Conservation (phyloP, 64 coral and sea anemone genomes). For the Actinia equina region DNA sequence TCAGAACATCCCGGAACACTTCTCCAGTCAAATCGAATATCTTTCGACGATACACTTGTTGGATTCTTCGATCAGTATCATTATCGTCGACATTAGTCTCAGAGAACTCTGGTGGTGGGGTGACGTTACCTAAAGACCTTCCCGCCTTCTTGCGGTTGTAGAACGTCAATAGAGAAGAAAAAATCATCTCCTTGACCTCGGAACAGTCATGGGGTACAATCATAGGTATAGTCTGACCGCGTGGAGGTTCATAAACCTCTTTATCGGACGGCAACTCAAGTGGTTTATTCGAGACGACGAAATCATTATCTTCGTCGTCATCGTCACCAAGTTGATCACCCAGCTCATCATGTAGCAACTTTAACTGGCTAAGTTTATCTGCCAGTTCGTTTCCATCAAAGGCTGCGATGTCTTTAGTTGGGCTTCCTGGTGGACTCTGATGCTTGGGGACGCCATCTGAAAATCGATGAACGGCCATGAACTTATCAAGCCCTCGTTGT, state of each 20-base stretch:
- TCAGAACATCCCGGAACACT: conserved; percentile 69
- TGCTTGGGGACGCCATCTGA: conserved; percentile 56
- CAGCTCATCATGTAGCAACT: conserved; percentile 55
- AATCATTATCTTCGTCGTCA: conserved; percentile 47
- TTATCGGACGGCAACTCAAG: conserved; percentile 59
- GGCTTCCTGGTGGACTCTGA: conserved; percentile 72
- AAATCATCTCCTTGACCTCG: conserved; percentile 60
- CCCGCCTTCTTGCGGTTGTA: conserved; percentile 59
- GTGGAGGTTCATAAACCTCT: conserved; percentile 52
- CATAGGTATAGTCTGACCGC: conserved; percentile 66
- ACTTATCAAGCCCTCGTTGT: conserved; percentile 49
- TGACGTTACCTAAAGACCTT: conserved; percentile 30
- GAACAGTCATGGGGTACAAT: conserved; percentile 69
- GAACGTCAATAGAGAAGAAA: conserved; percentile 52
- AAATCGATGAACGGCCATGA: conserved; percentile 71
- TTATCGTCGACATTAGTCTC: conserved; percentile 33
- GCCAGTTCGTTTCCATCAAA: conserved; percentile 72
- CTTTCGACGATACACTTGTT: conserved; percentile 74
- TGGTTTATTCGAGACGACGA: conserved; percentile 32
- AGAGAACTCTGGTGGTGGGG: conserved; percentile 55
- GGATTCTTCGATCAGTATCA: conserved; percentile 63
- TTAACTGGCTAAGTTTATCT: conserved; percentile 60
- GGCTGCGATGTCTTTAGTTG: conserved; percentile 37
- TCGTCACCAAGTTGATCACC: conserved; percentile 46
- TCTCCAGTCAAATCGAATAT: conserved; percentile 87